phyloP scores from a whole-genome alignment of 2,888 invertebrate genomes.

The Drosophila conformis region DNA sequence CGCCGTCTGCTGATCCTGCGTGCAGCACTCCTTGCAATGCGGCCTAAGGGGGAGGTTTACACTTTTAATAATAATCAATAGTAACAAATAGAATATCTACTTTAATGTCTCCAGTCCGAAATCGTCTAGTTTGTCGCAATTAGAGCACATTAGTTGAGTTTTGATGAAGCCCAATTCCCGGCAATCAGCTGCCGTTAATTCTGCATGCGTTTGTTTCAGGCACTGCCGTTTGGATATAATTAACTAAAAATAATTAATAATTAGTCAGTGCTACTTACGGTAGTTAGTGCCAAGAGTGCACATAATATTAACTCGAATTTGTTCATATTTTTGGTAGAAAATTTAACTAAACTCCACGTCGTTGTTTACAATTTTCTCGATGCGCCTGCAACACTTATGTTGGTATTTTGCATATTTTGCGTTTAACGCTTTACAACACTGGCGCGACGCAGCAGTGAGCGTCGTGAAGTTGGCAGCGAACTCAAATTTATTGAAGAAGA shows the following conservation, averaged over 20 bases:
- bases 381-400: neutral
- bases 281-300: constrained; percentile 35
- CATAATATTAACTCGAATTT: constrained; percentile 32
- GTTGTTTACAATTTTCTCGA: constrained; percentile 63
- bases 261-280: constrained; percentile 34
- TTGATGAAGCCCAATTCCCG: constrained; percentile 93
- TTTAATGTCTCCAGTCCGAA: constrained; percentile 85
- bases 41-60: constrained; percentile 74
- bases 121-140: constrained; percentile 93
- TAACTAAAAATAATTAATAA: neutral
- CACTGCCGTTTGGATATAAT: constrained; percentile 23
- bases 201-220: constrained; percentile 78
- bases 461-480: constrained; percentile 33
- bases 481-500: constrained; percentile 44
- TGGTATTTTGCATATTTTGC: constrained; percentile 28
- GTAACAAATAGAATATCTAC: constrained; percentile 50
- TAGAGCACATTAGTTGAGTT: constrained; percentile 93
- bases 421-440: constrained; percentile 16
- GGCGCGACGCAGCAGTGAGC: neutral
- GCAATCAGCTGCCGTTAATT: constrained; percentile 93
- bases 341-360: constrained; percentile 59
- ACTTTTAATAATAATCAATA: neutral
- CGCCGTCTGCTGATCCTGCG: constrained; percentile 89
- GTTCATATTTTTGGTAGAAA: constrained; percentile 51
- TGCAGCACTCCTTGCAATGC: constrained; percentile 92